A percentile compares a stretch with the other conserved stretches of the same genome.
Evolutionary conservation across 2,888 invertebrate genomes (phyloP).

Genomic region (Balanococcus diminutus): DNA sequence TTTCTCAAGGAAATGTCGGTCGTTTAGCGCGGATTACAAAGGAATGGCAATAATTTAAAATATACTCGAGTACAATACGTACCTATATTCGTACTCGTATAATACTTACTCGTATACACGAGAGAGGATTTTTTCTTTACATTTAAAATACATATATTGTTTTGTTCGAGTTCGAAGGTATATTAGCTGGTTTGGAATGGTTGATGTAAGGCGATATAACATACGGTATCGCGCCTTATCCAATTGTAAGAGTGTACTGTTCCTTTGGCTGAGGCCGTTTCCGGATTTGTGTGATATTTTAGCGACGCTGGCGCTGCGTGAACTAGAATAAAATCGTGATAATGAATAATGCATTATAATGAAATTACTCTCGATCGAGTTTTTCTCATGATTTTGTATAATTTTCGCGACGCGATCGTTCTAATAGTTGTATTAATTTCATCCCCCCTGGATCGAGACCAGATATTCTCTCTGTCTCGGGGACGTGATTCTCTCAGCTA

Average conservation of each 20-base stretch:
- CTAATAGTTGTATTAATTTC: not conserved
- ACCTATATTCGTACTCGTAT: not conserved
- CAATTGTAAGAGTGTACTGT: slow-evolving; percentile 24
- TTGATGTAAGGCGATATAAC: not conserved
- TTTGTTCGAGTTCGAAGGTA: not conserved
- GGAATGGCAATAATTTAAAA: slow-evolving; percentile 29
- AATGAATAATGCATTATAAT: slow-evolving; percentile 38
- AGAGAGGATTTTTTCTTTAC: not conserved
- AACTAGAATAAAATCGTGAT: slow-evolving; percentile 35
- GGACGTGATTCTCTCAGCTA: too few relatives aligned
- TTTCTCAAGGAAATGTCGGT: slow-evolving; percentile 32
- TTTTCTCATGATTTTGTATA: slow-evolving; percentile 16
- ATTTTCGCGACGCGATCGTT: not conserved
- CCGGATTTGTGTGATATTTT: slow-evolving; percentile 40
- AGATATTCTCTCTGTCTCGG: not conserved
- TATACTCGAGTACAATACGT: not conserved
- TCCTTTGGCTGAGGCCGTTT: not conserved
- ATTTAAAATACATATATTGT: not conserved
- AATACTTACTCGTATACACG: not conserved
- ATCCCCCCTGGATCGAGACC: not conserved
- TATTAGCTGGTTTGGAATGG: not conserved
- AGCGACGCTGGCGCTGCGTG: not conserved
- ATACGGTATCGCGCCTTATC: not conserved
- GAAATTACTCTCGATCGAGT: slow-evolving; percentile 35
- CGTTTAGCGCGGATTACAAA: slow-evolving; percentile 9